Evolutionary conservation across 2,888 invertebrate genomes (phyloP).

Genomic region (Macrophya annulata): DNA sequence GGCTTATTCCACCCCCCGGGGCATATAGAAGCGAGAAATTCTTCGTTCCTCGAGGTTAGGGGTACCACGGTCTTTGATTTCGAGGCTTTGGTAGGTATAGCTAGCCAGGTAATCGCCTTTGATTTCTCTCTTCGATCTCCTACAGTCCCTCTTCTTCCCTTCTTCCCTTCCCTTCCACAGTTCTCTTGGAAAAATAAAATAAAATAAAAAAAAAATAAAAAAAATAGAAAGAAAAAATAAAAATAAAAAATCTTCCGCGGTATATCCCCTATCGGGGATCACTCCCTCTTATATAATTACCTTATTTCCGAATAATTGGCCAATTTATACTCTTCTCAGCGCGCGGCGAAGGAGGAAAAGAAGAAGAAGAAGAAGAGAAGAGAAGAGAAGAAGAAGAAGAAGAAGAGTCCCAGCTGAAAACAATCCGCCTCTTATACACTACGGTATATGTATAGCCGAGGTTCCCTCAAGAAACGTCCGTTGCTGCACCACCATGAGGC

Average conservation of each 20-base stretch:
- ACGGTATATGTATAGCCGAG: constrained; percentile 61
- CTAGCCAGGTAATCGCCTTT: constrained; percentile 78
- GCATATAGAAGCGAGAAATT: constrained; percentile 62
- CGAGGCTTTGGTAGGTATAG: constrained; percentile 64
- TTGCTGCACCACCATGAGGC: constrained; percentile 3
- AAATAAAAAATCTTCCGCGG: background rate
- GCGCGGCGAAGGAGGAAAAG: constrained; percentile 11
- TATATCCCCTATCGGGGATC: constrained; percentile 73
- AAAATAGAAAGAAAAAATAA: too few species aligned
- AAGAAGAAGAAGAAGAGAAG: constrained; percentile 15
- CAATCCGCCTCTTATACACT: constrained; percentile 74
- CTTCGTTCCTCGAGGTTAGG: constrained; percentile 4
- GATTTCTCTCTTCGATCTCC: constrained; percentile 79
- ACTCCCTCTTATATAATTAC: constrained; percentile 79
- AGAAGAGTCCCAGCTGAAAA: constrained; percentile 78
- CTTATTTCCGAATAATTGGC: constrained; percentile 79
- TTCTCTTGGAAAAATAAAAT: constrained; percentile 61
- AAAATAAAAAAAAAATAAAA: constrained; percentile 37
- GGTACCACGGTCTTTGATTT: constrained; percentile 43
- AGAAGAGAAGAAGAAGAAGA: constrained; percentile 15
- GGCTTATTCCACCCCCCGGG: constrained; percentile 57
- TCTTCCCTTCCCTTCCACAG: constrained; percentile 67
- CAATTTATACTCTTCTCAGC: constrained; percentile 75
- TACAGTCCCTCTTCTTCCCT: constrained; percentile 60
- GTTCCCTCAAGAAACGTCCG: constrained; percentile 33